Conservation (phyloP, 2,797 vertebrate genomes). For the Percopsis omiscomaycus region DNA sequence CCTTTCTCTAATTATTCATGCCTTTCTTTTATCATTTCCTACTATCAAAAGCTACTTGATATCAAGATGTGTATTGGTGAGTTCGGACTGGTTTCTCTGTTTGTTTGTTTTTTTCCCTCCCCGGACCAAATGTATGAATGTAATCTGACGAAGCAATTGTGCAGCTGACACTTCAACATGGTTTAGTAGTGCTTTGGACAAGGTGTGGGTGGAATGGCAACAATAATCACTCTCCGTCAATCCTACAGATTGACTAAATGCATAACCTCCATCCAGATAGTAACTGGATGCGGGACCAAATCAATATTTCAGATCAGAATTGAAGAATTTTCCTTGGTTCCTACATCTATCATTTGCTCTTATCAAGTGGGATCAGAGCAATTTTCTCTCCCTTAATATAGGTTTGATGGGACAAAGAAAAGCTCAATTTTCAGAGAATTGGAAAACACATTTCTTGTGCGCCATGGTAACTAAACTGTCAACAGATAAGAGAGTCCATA, state of each 20-base stretch:
- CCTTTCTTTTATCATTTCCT: constrained; percentile 47
- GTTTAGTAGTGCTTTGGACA: constrained; percentile 6
- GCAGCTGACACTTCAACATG: constrained; percentile 6
- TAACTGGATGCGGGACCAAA: constrained; percentile 66
- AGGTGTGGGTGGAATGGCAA: constrained; percentile 19
- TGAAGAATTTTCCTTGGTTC: constrained; percentile 74
- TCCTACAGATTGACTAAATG: constrained; percentile 36
- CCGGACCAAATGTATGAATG: not conserved
- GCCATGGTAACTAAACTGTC: constrained; percentile 81
- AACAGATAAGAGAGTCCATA: constrained; percentile 79
- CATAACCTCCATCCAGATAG: constrained; percentile 54
- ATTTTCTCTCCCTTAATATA: constrained; percentile 76
- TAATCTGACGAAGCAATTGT: not conserved
- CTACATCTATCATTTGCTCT: constrained; percentile 76
- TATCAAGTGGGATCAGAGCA: constrained; percentile 76
- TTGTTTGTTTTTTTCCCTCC: constrained; percentile 9
- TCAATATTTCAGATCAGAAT: constrained; percentile 68
- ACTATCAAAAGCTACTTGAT: constrained; percentile 57
- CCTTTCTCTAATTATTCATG: constrained; percentile 39
- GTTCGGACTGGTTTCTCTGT: constrained; percentile 27
- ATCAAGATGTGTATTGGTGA: constrained; percentile 41
- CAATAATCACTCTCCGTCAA: constrained; percentile 17
- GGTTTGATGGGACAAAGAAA: constrained; percentile 78
- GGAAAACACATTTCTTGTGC: constrained; percentile 81
- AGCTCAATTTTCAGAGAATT: constrained; percentile 77